Percentiles rank a stretch among this genome's conserved stretches.
Evolutionary conservation across 2,113 vertebrate species (phyloP).

Genomic region (Cottus gobio): DNA sequence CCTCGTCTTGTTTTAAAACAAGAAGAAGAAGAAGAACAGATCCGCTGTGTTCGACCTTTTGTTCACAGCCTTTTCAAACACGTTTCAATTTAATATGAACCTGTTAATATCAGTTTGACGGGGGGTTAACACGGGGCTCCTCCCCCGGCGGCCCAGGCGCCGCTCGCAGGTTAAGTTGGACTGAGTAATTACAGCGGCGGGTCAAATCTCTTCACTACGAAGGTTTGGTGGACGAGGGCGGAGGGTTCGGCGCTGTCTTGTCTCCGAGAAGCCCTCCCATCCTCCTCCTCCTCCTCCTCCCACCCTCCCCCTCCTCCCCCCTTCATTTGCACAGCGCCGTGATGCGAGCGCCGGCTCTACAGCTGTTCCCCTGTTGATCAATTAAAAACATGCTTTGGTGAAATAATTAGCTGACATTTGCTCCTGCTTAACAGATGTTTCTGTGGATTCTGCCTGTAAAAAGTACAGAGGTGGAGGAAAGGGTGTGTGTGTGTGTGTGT

Average conservation of each 20-base stretch:
- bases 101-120: conserved; percentile 55
- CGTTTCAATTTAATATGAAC: conserved; percentile 36
- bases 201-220: conserved; percentile 53
- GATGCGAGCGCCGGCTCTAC: conserved; percentile 70
- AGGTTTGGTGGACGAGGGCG: conserved; percentile 18
- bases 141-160: conserved; percentile 37
- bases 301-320: not conserved
- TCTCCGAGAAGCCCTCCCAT: conserved; percentile 11
- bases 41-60: too few species aligned
- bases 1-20: too few species aligned
- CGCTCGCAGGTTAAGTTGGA: conserved; percentile 48
- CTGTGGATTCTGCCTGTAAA: conserved; percentile 64
- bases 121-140: conserved; percentile 45
- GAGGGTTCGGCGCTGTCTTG: conserved; percentile 41
- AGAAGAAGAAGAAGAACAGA: too few species aligned
- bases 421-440: conserved; percentile 83
- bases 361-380: conserved; percentile 84
- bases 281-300: not conserved
- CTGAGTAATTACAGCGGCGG: conserved; percentile 55
- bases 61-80: conserved; percentile 7
- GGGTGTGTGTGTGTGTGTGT: conserved; percentile 29
- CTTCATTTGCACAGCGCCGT: conserved; percentile 59
- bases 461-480: conserved; percentile 73
- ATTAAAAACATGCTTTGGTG: conserved; percentile 84
- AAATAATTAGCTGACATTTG: conserved; percentile 85